These are phyloP conservation scores for Irena cyanogastra DNA, from an alignment of 2,113 vertebrate species.

Conservation along the genomic window DNA sequence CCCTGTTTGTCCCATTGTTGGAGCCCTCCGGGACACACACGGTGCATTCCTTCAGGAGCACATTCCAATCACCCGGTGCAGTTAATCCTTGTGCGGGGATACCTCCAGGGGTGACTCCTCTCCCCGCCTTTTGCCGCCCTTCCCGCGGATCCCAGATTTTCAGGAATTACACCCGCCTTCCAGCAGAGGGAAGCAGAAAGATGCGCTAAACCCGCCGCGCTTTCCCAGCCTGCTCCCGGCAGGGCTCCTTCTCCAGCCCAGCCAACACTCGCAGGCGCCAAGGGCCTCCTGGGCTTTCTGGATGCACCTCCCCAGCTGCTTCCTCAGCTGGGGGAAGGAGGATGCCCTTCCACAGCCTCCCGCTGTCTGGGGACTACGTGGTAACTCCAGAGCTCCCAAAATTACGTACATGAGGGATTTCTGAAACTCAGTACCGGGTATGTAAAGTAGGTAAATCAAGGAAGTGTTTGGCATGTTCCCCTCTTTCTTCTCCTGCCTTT, in stretches of 20 bases:
- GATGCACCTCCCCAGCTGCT: background rate
- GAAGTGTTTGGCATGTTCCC: constrained; percentile 15
- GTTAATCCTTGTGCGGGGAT: too few relatives aligned
- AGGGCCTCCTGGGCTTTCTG: background rate
- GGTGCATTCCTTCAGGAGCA: background rate
- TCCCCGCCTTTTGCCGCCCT: fast-evolving
- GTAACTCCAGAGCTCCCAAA: background rate
- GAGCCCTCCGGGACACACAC: background rate
- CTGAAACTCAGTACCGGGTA: background rate
- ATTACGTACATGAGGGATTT: background rate
- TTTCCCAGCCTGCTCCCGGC: too few relatives aligned
- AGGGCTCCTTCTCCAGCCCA: background rate
- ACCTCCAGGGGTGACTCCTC: background rate
- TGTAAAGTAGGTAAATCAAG: constrained; percentile 29
- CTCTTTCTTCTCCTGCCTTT: constrained; percentile 53
- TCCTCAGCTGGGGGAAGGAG: background rate
- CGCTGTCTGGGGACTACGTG: background rate
- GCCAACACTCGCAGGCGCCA: background rate
- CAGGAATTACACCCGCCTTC: fast-evolving
- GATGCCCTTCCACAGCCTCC: background rate
- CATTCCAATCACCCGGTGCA: background rate
- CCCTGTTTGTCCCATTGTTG: background rate
- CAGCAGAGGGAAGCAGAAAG: constrained; percentile 53
- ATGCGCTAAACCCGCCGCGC: fast-evolving
- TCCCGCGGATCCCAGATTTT: fast-evolving